Evolutionary conservation across 2,797 vertebrate genomes (phyloP).

Genomic region (Lepidocolaptes lacrymiger): DNA sequence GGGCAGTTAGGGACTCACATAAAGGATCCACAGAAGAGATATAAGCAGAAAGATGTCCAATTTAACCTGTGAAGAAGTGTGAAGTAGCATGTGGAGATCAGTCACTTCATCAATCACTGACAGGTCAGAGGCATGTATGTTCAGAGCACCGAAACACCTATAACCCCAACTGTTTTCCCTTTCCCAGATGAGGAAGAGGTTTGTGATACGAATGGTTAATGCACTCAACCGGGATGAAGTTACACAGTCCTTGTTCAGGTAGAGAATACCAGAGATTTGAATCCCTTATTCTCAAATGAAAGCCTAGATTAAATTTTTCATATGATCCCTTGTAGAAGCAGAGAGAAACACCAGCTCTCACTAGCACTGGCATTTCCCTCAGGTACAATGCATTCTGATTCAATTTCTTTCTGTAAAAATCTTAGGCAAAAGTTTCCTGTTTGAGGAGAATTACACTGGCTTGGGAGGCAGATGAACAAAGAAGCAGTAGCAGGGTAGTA

Average conservation of each 20-base stretch:
- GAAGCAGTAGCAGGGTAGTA: not conserved
- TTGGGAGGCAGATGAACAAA: not conserved
- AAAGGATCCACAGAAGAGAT: not conserved
- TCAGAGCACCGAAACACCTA: not conserved
- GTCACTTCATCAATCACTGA: not conserved
- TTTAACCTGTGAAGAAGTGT: not conserved
- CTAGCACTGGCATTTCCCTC: not conserved
- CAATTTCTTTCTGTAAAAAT: not conserved
- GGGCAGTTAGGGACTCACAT: not conserved
- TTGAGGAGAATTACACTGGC: not conserved
- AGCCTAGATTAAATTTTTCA: not conserved
- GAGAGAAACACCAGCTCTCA: not conserved
- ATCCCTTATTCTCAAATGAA: not conserved
- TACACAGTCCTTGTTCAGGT: not conserved
- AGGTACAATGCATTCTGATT: not conserved
- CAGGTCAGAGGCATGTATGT: not conserved
- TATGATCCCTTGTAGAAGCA: not conserved
- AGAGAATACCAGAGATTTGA: not conserved
- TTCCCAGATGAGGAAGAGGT: not conserved
- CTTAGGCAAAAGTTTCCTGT: not conserved
- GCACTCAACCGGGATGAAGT: not conserved
- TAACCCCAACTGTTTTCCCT: accelerated
- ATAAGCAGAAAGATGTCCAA: not conserved
- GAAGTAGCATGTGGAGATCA: not conserved
- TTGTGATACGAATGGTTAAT: not conserved